Evolutionary conservation across 2,797 vertebrate genomes (phyloP).

Genomic region (Anisognathus igniventris): DNA sequence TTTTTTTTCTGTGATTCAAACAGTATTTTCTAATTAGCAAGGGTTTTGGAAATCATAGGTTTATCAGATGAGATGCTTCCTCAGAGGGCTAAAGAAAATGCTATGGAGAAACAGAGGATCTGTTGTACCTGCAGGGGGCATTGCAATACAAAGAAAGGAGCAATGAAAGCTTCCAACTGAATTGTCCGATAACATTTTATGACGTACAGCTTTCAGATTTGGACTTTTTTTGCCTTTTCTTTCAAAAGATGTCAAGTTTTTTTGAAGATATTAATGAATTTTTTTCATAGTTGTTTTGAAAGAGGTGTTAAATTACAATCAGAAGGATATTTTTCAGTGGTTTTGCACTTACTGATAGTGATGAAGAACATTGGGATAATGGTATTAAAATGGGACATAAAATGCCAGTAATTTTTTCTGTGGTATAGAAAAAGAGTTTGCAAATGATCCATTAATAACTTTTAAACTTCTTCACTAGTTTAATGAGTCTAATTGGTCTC

Average conservation of each 20-base stretch:
- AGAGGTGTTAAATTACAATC: neutral
- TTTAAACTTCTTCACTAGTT: neutral
- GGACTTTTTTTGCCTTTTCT: neutral
- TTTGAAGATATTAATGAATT: neutral
- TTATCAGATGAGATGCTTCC: neutral
- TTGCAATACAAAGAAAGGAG: slow-evolving; percentile 51
- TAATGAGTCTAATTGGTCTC: neutral
- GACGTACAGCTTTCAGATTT: neutral
- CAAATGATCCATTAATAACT: neutral
- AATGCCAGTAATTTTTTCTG: neutral
- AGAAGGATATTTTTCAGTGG: neutral
- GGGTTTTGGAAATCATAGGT: neutral
- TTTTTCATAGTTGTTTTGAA: neutral
- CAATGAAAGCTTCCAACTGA: neutral
- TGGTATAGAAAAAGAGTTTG: neutral
- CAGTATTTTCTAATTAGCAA: neutral
- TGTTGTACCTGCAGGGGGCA: slow-evolving; percentile 64
- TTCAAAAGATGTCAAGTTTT: neutral
- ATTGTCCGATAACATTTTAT: neutral
- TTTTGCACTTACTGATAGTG: neutral
- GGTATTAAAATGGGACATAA: neutral
- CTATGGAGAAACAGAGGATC: neutral
- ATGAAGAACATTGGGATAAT: neutral
- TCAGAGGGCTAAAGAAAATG: neutral
- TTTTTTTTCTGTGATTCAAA: neutral